Evolutionary conservation across 2,888 invertebrate genomes (phyloP).

Genomic region (Eulithis prunata): DNA sequence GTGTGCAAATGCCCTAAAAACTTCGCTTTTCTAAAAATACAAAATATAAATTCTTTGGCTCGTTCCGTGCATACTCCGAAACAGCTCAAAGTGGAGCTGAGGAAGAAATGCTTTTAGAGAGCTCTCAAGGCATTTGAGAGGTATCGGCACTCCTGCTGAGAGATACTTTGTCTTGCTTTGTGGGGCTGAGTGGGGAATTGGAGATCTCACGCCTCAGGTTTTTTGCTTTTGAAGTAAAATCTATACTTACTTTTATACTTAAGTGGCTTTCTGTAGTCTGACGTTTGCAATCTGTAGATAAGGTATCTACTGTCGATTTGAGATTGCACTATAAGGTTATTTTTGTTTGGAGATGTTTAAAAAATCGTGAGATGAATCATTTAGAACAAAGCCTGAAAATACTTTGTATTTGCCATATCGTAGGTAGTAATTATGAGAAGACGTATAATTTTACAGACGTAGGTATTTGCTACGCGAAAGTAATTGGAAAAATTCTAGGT

Average conservation of each 20-base stretch:
- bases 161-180: conserved; percentile 27
- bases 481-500: not conserved
- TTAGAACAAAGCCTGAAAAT: too few species aligned
- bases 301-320: too few species aligned
- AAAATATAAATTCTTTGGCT: not conserved
- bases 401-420: too few species aligned
- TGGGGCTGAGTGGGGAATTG: conserved; percentile 12
- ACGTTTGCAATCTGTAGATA: not conserved
- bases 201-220: conserved; percentile 15
- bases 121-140: conserved; percentile 35
- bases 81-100: conserved; percentile 22
- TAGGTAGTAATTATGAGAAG: not conserved
- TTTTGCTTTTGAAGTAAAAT: conserved; percentile 9
- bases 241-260: not conserved
- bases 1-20: too few species aligned
- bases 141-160: conserved; percentile 27
- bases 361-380: too few species aligned
- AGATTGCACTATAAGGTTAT: too few species aligned
- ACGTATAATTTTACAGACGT: not conserved
- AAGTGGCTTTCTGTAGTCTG: not conserved
- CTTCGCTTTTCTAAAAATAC: not conserved
- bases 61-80: conserved; percentile 12
- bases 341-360: too few species aligned
- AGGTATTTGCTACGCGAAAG: not conserved
- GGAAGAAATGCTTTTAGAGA: conserved; percentile 35